Base-by-base conservation (phyloP, 2,888 invertebrate species). In the Lochmaea capreae region DNA sequence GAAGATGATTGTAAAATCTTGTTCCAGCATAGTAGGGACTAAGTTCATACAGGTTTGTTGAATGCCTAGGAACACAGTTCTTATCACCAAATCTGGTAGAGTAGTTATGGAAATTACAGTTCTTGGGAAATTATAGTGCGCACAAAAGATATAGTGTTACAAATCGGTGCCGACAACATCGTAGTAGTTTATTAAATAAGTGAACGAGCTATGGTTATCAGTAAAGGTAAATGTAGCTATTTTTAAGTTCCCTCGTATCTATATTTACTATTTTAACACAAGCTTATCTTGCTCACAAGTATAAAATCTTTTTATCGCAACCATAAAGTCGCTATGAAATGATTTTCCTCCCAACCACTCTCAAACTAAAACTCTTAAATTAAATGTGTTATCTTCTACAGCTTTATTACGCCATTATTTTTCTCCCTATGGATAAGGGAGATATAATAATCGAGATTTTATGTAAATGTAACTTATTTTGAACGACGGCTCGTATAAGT, bases 401-500 rank as follows among this genome's bases (percentile, higher is more conserved):
- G 62, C 71, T 65, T 75, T 75, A 75, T 75, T 69, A 72, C 59
- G 57, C 61, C 46, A 72, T 65, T 72, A 68, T 72, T 68, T 71
- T 71, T 61, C 67, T 61, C 72, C 69, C 66, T 42, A 61, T 49
- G 52, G 54, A 75, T 59, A 46, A 68, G 68, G 67, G 65, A 72
- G 62, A 43, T 52, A 65, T 63, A 68, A 72, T 75, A 72, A 75
- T 75, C 59, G 75, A 62, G 22, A 65, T 75, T 72, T 75, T 72
- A 75, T 75, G 75, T 66, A 72, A 68, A 75, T 75, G 14, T 16
- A 16, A 33, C 58, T 71, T 65, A 65, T 52, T n/a, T 62, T 8
- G 18, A 62, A 42, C 62, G 43, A 16, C 42, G 16, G 16, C 18
- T 18, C 18, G 18, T 0, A 10, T 54, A 9, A 54, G 54, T 54